Conservation (phyloP, 2,113 vertebrate species). For the Microcebus jonahi region DNA sequence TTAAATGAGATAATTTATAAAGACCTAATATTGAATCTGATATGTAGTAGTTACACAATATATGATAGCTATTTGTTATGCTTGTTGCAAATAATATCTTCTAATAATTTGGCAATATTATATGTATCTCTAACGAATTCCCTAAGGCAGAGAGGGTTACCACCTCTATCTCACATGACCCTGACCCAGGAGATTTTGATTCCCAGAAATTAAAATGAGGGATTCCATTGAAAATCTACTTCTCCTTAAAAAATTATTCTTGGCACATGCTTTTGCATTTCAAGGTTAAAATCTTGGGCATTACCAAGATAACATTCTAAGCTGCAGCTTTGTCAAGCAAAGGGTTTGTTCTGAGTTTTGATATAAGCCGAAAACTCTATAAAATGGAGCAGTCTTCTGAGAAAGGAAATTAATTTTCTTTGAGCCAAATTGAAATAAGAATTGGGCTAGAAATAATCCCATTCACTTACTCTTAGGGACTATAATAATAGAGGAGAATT, state of each 20-base stretch:
- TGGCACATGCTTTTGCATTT: conserved; percentile 39
- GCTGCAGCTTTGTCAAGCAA: conserved; percentile 36
- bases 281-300: conserved; percentile 48
- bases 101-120: background rate
- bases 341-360: conserved; percentile 14
- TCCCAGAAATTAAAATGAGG: conserved; percentile 49
- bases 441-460: conserved; percentile 54
- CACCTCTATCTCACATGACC: background rate
- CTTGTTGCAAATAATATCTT: background rate
- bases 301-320: conserved; percentile 35
- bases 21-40: background rate
- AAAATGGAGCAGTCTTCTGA: conserved; percentile 49
- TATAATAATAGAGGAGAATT: conserved; percentile 42
- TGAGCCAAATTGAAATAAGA: conserved; percentile 63
- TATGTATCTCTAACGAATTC: background rate
- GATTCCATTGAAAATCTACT: conserved; percentile 45
- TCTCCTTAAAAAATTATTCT: conserved; percentile 18
- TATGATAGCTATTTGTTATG: background rate
- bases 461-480: conserved; percentile 47
- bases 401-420: conserved; percentile 72
- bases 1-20: conserved; percentile 2
- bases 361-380: conserved; percentile 32
- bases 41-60: background rate
- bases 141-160: background rate
- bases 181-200: background rate